Base-by-base conservation (phyloP, 1,140 invertebrate species). In the Chrysopa pallens region DNA sequence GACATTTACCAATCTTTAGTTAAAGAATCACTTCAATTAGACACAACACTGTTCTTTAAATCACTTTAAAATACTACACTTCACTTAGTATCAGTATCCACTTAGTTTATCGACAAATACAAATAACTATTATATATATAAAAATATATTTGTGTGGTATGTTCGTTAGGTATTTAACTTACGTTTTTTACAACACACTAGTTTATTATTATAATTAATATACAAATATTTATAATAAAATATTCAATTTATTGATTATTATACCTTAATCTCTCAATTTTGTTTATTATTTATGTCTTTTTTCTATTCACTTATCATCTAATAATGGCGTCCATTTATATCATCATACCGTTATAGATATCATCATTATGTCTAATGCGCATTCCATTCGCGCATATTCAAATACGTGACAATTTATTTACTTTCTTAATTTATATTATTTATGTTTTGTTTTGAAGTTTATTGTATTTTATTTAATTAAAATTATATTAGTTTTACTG, bases 1-100 rank as follows among this genome's bases (percentile, higher is more conserved):
- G 71, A 74, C 71, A 74, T 74, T 73, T 69, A 70, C 69, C 63
- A 68, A 49, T 52, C 52, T 54, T 57, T 56, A 36, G 17, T 37
- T 13, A 15, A 29, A 48, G 49, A 48, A 36, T 52, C 45, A 48
- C 36, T 42, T 39, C 31, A 29, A 38, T 35, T 38, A 40, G 31
- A 42, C 44, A 46, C 14, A 40, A 50, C 41, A 15, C 7, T 15
- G n/a, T 11, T 39, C 15, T 33, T 40, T 29, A 6, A 31, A 39
- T 23, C 28, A n/a, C 35, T 35, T 41, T 47, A 45, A 33, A 42
- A 29, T 42, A 49, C 46, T 45, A 39, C 36, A 40, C 36, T 36
- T 11, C 28, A 12, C 28, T 23, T 23, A 29, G 29, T 15, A 14
- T 38, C 38, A 36, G 11, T 33, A 31, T 39, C 14, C 31, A 42